Evolutionary conservation across 1,140 invertebrate genomes (phyloP).

Genomic region (Geopemphigus sp.): DNA sequence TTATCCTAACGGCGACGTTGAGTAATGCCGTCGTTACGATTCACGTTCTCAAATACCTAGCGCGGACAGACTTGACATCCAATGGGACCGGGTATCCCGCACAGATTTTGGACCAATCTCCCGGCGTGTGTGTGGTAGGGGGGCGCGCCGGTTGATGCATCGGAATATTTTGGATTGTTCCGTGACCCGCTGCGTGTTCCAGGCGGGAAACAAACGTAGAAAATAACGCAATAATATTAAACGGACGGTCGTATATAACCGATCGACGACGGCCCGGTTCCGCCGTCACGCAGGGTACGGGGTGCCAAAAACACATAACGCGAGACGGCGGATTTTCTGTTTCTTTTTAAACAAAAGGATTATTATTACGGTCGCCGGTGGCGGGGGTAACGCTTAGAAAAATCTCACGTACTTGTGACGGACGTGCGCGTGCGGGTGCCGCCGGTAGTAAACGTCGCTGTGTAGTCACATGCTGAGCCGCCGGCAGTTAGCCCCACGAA

Average conservation of each 20-base stretch:
- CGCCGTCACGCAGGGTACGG: too few relatives aligned
- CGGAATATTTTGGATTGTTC: neutral
- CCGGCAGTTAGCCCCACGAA: conserved; percentile 46
- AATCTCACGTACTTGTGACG: conserved; percentile 4
- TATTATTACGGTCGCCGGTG: neutral
- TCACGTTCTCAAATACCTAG: too few relatives aligned
- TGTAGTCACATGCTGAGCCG: conserved; percentile 42
- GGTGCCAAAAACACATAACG: too few relatives aligned
- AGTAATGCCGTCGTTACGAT: too few relatives aligned
- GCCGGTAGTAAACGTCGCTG: conserved; percentile 22
- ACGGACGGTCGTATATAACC: neutral
- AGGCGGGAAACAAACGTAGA: neutral
- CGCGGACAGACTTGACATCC: too few relatives aligned
- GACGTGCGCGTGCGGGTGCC: conserved; percentile 3
- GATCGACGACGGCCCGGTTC: too few relatives aligned
- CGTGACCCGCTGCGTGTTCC: neutral
- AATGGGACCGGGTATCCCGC: too few relatives aligned
- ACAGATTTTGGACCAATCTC: neutral
- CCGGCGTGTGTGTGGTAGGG: too few relatives aligned
- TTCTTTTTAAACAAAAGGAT: conserved; percentile 14
- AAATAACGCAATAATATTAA: neutral
- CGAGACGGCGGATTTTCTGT: too few relatives aligned
- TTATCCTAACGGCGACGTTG: too few relatives aligned
- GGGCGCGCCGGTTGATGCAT: neutral
- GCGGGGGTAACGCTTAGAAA: conserved; percentile 9